A percentile compares a stretch with the other conserved stretches of the same genome.
Evolutionary conservation across 2,797 vertebrate species (phyloP).

Genomic region (Myiothlypis chrysogaster): DNA sequence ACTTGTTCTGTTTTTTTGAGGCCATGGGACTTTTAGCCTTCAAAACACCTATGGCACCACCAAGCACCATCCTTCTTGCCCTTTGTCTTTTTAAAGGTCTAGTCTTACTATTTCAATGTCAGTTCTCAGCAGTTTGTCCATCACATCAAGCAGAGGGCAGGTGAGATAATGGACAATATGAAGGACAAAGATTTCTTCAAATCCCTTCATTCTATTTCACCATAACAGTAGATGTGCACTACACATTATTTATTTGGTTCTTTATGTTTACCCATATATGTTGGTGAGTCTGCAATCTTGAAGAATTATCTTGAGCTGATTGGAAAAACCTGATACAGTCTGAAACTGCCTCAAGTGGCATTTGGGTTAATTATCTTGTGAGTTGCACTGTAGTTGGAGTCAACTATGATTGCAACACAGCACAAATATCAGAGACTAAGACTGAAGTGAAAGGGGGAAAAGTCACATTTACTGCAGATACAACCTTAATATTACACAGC

Average conservation of each 20-base stretch:
- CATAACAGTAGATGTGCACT: background rate
- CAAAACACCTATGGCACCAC: background rate
- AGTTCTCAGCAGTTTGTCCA: background rate
- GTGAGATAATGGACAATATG: background rate
- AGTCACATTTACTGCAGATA: background rate
- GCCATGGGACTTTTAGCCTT: background rate
- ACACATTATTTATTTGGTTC: background rate
- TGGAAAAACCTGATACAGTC: background rate
- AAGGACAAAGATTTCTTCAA: background rate
- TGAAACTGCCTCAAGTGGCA: background rate
- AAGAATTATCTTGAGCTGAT: background rate
- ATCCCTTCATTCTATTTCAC: background rate
- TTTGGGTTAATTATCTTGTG: background rate
- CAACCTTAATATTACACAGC: background rate
- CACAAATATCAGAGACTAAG: background rate
- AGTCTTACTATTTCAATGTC: background rate
- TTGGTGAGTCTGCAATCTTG: background rate
- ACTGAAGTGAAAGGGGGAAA: background rate
- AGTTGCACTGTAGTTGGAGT: background rate
- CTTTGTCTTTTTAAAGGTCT: background rate
- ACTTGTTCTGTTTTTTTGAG: background rate
- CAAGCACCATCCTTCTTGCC: background rate
- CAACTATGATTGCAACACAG: background rate
- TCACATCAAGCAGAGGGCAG: background rate
- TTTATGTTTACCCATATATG: background rate